A percentile compares a stretch with the other conserved stretches of the same genome.
Evolutionary conservation across 2,888 invertebrate genomes (phyloP).

Genomic region (Dryococelus australis): DNA sequence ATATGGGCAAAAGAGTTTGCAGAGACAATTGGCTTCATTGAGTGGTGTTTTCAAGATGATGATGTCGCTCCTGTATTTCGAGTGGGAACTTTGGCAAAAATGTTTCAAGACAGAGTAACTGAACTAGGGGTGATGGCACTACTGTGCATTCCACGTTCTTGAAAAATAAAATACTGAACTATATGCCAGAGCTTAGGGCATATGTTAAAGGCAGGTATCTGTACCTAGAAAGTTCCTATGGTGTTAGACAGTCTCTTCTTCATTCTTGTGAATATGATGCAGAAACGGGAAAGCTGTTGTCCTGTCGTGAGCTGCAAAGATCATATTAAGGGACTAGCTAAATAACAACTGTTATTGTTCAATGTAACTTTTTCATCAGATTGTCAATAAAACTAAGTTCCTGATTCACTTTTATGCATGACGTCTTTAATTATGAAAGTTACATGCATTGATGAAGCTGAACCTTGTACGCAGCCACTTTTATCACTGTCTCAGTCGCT

Average conservation of each 20-base stretch:
- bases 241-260: conserved; percentile 3
- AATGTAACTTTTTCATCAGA: too few species aligned
- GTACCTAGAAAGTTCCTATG: background rate
- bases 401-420: too few species aligned
- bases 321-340: background rate
- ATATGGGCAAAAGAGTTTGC: background rate
- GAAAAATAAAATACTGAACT: conserved; percentile 8
- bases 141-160: conserved; percentile 4
- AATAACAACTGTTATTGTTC: too few species aligned
- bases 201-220: background rate
- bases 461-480: too few species aligned
- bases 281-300: conserved; percentile 12
- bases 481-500: too few species aligned
- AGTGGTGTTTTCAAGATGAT: background rate
- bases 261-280: conserved; percentile 12
- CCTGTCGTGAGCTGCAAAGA: conserved; percentile 11
- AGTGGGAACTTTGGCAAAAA: background rate
- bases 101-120: conserved; percentile 16
- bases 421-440: too few species aligned
- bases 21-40: background rate
- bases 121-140: background rate
- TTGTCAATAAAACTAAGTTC: too few species aligned
- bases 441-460: too few species aligned
- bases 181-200: background rate
- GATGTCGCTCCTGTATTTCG: background rate